Evolutionary conservation across 2,888 invertebrate species (phyloP).

Genomic region (Platerodrilus igneus): DNA sequence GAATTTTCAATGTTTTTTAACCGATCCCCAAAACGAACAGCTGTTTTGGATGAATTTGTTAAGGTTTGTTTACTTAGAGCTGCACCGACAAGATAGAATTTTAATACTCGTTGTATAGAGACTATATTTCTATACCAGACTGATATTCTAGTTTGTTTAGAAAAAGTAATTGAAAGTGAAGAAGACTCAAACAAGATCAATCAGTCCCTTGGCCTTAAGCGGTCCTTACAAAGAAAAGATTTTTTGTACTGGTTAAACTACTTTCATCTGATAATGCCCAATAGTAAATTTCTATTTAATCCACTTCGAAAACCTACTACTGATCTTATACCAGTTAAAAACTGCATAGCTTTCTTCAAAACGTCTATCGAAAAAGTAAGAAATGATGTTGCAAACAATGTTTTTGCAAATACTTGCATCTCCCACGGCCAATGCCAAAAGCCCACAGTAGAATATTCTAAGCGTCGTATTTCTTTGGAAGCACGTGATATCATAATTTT

Average conservation of each 20-base stretch:
- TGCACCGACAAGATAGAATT: constrained; percentile 15
- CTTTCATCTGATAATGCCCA: constrained; percentile 10
- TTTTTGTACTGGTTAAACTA: constrained; percentile 15
- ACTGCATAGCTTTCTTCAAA: constrained; percentile 11
- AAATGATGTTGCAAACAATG: not conserved
- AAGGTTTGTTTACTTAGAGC: constrained; percentile 11
- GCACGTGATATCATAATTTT: constrained; percentile 17
- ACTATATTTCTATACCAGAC: constrained; percentile 2
- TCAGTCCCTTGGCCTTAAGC: constrained; percentile 5
- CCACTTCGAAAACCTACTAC: constrained; percentile 5
- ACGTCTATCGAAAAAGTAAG: constrained; percentile 10
- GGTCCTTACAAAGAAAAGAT: constrained; percentile 10
- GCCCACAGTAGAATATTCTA: constrained; percentile 12
- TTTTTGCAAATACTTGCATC: too few species aligned
- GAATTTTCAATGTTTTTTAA: constrained; percentile 1
- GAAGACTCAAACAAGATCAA: constrained; percentile 6
- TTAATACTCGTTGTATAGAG: constrained; percentile 21
- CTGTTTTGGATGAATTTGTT: constrained; percentile 13
- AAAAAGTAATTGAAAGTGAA: constrained; percentile 1
- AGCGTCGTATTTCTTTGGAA: constrained; percentile 12
- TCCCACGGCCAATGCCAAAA: too few species aligned
- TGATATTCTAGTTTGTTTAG: constrained; percentile 5
- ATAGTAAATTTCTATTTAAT: constrained; percentile 11
- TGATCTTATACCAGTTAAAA: constrained; percentile 10
- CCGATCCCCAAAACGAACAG: not conserved